A percentile compares a stretch with the other conserved stretches of the same genome.
phyloP scores from a whole-genome alignment of 2,113 vertebrate genomes.

The Aegotheles bennettii region DNA sequence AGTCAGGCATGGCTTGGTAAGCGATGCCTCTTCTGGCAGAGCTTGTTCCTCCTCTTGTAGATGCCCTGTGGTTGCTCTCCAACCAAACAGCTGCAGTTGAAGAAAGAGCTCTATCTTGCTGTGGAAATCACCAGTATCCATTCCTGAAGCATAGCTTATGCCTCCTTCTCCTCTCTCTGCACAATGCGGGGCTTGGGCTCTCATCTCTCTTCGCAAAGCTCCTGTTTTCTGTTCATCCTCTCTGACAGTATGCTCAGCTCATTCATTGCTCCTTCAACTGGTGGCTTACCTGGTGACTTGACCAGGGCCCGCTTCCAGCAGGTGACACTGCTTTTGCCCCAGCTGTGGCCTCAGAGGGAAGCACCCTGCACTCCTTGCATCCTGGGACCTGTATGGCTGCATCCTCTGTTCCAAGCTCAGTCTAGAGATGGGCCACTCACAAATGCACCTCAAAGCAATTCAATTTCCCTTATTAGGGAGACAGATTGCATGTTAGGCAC shows the following conservation, averaged over 20 bases:
- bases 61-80: neutral
- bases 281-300: neutral
- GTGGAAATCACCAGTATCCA: neutral
- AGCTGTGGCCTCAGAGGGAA: neutral
- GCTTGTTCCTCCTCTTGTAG: neutral
- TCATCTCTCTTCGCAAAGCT: neutral
- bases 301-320: neutral
- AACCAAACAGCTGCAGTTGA: neutral
- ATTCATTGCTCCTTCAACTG: neutral
- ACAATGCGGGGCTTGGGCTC: neutral
- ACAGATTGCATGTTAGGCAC: fast-evolving
- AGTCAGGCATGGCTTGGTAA: neutral
- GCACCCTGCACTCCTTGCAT: neutral
- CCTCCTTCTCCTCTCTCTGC: neutral
- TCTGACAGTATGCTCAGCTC: neutral
- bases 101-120: neutral
- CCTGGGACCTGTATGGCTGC: neutral
- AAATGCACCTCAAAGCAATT: neutral
- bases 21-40: neutral
- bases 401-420: neutral
- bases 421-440: neutral
- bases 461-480: neutral
- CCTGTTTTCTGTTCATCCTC: neutral
- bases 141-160: neutral
- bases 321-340: neutral